A percentile compares a stretch with the other conserved stretches of the same genome.
Evolutionary conservation across 2,888 invertebrate genomes (phyloP).

Genomic region (Drosophila quinaria): DNA sequence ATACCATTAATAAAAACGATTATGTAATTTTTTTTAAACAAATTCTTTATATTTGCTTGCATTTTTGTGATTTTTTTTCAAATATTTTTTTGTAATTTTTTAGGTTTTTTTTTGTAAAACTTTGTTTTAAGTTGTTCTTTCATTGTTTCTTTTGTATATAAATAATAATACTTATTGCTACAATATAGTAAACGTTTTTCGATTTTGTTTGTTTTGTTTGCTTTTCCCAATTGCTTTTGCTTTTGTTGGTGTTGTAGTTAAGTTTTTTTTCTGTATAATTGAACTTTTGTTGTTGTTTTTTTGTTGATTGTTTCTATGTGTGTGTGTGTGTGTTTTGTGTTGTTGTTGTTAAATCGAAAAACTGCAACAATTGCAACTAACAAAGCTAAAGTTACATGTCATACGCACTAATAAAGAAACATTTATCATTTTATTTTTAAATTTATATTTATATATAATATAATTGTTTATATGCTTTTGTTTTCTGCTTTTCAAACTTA

Average conservation of each 20-base stretch:
- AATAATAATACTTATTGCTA: constrained; percentile 84
- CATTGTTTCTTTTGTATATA: constrained; percentile 76
- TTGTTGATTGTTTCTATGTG: constrained; percentile 20
- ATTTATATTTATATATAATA: constrained; percentile 18
- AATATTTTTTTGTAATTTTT: constrained; percentile 59
- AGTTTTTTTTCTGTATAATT: constrained; percentile 53
- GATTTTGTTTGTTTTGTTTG: constrained; percentile 52
- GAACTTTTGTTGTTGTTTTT: constrained; percentile 47
- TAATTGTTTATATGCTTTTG: constrained; percentile 33
- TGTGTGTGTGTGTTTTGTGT: constrained; percentile 8
- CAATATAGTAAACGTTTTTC: constrained; percentile 80
- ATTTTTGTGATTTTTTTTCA: constrained; percentile 59
- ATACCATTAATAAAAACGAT: not conserved
- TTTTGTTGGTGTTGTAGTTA: constrained; percentile 37
- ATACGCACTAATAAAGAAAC: constrained; percentile 66
- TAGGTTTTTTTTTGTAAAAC: constrained; percentile 80
- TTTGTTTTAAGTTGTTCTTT: constrained; percentile 81
- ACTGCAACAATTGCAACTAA: constrained; percentile 80
- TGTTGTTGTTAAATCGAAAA: constrained; percentile 63
- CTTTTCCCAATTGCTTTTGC: constrained; percentile 24
- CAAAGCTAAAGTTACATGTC: constrained; percentile 75
- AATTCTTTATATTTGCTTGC: constrained; percentile 78
- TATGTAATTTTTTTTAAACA: constrained; percentile 75
- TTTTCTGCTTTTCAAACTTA: constrained; percentile 51
- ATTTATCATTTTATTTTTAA: constrained; percentile 31